Evolutionary conservation across 2,888 invertebrate genomes (phyloP), one percentile per base, ranked within the genome.

Genomic region (Eristalis pertinax): DNA sequence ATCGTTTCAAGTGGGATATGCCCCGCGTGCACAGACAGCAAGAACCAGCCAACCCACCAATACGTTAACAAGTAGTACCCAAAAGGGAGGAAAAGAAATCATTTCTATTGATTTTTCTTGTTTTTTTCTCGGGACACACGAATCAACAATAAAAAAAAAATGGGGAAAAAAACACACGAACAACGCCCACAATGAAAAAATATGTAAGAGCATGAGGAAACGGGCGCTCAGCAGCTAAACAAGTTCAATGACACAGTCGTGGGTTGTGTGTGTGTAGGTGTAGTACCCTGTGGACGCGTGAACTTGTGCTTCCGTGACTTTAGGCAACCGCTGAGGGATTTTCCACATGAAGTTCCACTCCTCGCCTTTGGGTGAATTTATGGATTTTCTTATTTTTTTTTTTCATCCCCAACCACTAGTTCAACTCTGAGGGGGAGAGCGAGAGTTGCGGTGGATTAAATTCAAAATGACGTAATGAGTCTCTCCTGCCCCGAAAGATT

Each of bases 121-220:
- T 74, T 74, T 65, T n/a, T 62, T 80, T 67, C 62, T 72, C 41
- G 43, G 50, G 62, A 43, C 60, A 74, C 43, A 74, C 50, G 38
- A 80, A 80, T 73, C 63, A 74, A 74, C 19, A 56, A 80, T 7
- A 73, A 62, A 67, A 60, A 73, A 50, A n/a, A n/a, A n/a, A n/a
- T n/a, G n/a, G n/a, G n/a, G n/a, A n/a, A n/a, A n/a, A 41, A 65
- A 43, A 79, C 58, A 68, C 32, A 62, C 74, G 74, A 80, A 74
- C 80, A 80, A 80, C 80, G 80, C 80, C 80, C 80, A 80, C 80
- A 74, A 80, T 69, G 63, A 80, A 80, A 80, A 74, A n/a, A 50
- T 19, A 5, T 50, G 50, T 56, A 35, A 70, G 38, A 64, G 29
- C 58, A 38, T n/a, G 43, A 79, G 26, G 56, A 19, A 56, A 35